phyloP scores from a whole-genome alignment of 1,140 invertebrate genomes.

The Lordiphosa clarofinis region DNA sequence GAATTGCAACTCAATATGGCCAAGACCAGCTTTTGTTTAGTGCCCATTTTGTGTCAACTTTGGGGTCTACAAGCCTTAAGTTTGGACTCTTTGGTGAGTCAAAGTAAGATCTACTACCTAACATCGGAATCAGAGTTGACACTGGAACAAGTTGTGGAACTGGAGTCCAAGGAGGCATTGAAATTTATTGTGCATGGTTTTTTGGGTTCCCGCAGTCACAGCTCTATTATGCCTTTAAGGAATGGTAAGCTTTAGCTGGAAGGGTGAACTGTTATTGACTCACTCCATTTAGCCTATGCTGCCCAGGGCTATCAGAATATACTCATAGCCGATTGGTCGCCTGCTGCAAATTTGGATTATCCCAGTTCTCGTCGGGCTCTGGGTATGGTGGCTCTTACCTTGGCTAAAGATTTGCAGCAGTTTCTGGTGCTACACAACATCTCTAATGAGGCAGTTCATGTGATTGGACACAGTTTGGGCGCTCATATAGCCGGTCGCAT shows the following conservation, averaged over 20 bases:
- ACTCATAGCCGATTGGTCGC: conserved; percentile 66
- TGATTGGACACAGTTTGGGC: conserved; percentile 83
- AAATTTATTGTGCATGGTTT: conserved; percentile 74
- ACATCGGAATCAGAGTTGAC: conserved; percentile 14
- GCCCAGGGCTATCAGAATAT: conserved; percentile 58
- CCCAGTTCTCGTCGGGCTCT: conserved; percentile 47
- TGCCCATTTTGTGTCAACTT: conserved; percentile 37
- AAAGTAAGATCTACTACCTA: conserved; percentile 64
- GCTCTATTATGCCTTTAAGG: conserved; percentile 56
- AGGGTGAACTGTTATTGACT: too few species aligned
- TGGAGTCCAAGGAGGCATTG: conserved; percentile 28
- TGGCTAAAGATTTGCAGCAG: conserved; percentile 45
- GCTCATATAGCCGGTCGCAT: conserved; percentile 83
- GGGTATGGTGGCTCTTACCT: conserved; percentile 25
- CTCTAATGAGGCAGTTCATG: conserved; percentile 79
- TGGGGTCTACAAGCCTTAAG: conserved; percentile 25
- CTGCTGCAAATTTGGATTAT: conserved; percentile 63
- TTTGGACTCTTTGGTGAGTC: conserved; percentile 30
- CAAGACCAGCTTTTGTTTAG: conserved; percentile 29
- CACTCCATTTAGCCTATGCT: conserved; percentile 42
- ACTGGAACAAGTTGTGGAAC: conserved; percentile 32
- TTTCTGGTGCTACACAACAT: conserved; percentile 57
- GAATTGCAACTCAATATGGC: conserved; percentile 18
- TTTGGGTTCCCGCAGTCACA: conserved; percentile 55
- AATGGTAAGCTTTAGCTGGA: conserved; percentile 46